A percentile compares a stretch with the other conserved stretches of the same genome.
These are phyloP conservation scores for Allolobophora icterica DNA, from an alignment of 2,888 invertebrate genomes.

Conservation along the genomic window DNA sequence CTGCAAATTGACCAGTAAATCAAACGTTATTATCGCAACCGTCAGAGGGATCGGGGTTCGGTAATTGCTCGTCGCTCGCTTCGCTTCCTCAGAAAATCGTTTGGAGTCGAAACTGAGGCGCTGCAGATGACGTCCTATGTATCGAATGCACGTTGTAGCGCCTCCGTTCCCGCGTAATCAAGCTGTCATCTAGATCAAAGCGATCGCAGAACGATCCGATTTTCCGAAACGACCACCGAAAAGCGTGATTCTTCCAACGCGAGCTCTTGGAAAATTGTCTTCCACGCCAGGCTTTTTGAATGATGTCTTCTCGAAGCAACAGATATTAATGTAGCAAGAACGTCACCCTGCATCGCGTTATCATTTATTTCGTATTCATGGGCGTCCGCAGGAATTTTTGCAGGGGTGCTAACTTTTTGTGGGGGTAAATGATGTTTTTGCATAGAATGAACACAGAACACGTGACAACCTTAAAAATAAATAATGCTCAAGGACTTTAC, in stretches of 20 bases:
- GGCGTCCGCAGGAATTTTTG: too few species aligned
- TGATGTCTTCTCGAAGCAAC: not conserved
- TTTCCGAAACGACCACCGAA: not conserved
- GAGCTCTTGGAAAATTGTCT: not conserved
- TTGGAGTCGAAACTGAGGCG: conserved; percentile 9
- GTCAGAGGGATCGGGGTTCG: not conserved
- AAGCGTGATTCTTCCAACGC: not conserved
- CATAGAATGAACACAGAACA: too few species aligned
- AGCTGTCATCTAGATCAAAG: not conserved
- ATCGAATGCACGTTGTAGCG: not conserved
- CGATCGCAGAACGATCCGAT: not conserved
- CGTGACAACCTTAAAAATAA: too few species aligned
- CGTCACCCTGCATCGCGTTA: not conserved
- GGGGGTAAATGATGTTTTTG: too few species aligned
- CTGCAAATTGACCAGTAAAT: not conserved
- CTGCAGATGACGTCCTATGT: not conserved
- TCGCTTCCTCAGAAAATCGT: conserved; percentile 4
- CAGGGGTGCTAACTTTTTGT: too few species aligned
- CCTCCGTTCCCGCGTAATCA: not conserved
- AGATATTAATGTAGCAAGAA: not conserved
- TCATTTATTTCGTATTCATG: not conserved
- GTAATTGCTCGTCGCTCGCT: not conserved
- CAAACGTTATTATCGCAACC: not conserved
- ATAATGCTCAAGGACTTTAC: too few species aligned
- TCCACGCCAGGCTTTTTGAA: not conserved